Conservation (phyloP, 1,140 invertebrate species). For the Ephestia elutella region DNA sequence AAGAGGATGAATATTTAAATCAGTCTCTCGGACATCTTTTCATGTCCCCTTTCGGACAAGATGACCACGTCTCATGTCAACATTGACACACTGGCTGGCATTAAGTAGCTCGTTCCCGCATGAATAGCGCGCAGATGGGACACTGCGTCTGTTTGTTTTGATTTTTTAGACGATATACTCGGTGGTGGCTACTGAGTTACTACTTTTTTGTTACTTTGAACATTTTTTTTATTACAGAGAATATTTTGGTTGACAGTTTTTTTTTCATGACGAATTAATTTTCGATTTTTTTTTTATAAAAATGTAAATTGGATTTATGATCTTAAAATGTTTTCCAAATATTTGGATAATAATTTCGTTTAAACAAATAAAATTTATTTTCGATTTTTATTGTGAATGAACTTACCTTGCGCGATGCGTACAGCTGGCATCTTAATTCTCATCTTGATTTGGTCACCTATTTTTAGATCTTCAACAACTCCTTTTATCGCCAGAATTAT, state of each 20-base stretch:
- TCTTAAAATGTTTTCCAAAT: too few relatives aligned
- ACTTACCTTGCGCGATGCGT: slow-evolving; percentile 91
- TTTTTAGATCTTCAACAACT: slow-evolving; percentile 68
- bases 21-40: slow-evolving; percentile 30
- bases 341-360: background rate
- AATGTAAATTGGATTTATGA: too few relatives aligned
- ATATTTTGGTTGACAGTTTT: background rate
- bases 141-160: slow-evolving; percentile 30
- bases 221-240: background rate
- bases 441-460: slow-evolving; percentile 83
- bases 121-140: slow-evolving; percentile 45
- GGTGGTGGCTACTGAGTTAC: background rate
- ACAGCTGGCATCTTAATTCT: slow-evolving; percentile 97
- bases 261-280: slow-evolving; percentile 1
- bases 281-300: too few relatives aligned
- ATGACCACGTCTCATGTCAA: slow-evolving; percentile 60
- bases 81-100: slow-evolving; percentile 54
- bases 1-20: slow-evolving; percentile 35
- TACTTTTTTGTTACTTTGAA: background rate
- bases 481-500: slow-evolving; percentile 57
- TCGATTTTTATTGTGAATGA: background rate
- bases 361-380: slow-evolving; percentile 14
- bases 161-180: slow-evolving; percentile 14
- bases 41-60: slow-evolving; percentile 47
- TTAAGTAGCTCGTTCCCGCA: slow-evolving; percentile 58